Conservation (phyloP, 2,888 invertebrate genomes). For the Heliconius ismenius region DNA sequence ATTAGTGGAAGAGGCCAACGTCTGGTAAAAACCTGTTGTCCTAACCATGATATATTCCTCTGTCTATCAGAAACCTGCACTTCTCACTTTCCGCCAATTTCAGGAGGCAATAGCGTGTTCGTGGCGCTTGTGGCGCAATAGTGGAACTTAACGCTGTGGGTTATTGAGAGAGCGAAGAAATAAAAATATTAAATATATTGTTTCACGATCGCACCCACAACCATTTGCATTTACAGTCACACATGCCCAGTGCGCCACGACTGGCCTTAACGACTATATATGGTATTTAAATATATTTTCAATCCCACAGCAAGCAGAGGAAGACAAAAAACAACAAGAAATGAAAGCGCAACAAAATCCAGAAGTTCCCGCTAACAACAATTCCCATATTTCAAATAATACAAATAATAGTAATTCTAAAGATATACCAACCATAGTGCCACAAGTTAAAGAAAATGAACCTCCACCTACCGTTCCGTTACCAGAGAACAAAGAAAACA, state of each 20-base stretch:
- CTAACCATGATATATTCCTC: no score
- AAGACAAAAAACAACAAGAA: constrained; percentile 71
- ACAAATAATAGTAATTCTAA: constrained; percentile 11
- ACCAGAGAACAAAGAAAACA: constrained; percentile 27
- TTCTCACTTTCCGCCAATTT: no score
- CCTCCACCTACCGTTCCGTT: constrained; percentile 12
- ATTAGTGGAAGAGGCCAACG: no score
- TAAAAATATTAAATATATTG: not conserved
- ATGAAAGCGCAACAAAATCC: constrained; percentile 47
- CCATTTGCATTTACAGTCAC: not conserved
- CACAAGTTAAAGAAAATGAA: constrained; percentile 11
- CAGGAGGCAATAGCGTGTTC: no score
- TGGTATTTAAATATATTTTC: no score
- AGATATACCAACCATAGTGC: constrained; percentile 22
- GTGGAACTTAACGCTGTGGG: no score
- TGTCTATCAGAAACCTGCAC: no score
- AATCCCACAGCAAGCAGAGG: constrained; percentile 62
- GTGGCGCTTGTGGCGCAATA: no score
- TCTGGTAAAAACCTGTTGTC: no score
- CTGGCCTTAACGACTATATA: not conserved
- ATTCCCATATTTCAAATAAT: constrained; percentile 19
- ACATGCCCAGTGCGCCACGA: not conserved
- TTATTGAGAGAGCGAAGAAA: not conserved
- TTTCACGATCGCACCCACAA: not conserved
- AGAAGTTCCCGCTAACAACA: constrained; percentile 31